Evolutionary conservation across 2,113 vertebrate species (phyloP).

Genomic region (Boulengeromyrus knoepffleri): DNA sequence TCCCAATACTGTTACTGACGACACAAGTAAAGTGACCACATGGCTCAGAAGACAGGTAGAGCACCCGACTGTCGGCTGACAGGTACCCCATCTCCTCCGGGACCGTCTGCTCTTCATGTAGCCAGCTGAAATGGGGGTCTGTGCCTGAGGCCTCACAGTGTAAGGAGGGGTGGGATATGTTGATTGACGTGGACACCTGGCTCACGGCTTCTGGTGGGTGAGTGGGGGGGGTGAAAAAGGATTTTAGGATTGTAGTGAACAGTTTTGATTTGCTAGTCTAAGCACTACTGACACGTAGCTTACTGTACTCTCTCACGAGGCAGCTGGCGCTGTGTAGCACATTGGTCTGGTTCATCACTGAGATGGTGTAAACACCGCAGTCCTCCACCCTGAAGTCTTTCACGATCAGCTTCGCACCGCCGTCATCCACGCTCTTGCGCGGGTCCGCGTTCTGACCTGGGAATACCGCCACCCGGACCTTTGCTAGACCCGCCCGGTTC

Average conservation of each 20-base stretch:
- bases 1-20: conserved; percentile 57
- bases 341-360: conserved; percentile 41
- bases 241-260: neutral
- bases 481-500: conserved; percentile 3
- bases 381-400: conserved; percentile 38
- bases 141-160: conserved; percentile 65
- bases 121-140: conserved; percentile 57
- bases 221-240: conserved; percentile 28
- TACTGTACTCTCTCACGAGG: conserved; percentile 53
- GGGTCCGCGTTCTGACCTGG: conserved; percentile 19
- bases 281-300: neutral
- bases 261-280: neutral
- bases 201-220: conserved; percentile 46
- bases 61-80: conserved; percentile 45
- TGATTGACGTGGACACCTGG: conserved; percentile 62
- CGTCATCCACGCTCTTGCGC: conserved; percentile 22
- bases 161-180: conserved; percentile 53
- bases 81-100: conserved; percentile 41
- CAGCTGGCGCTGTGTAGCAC: conserved; percentile 33
- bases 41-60: conserved; percentile 43
- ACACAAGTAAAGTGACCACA: conserved; percentile 65
- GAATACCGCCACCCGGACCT: conserved; percentile 45
- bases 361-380: conserved; percentile 51
- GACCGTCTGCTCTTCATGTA: conserved; percentile 47
- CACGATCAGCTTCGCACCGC: conserved; percentile 42